A percentile compares a stretch with the other conserved stretches of the same genome.
phyloP scores from a whole-genome alignment of 2,113 vertebrate species.

The Psilopogon haemacephalus region DNA sequence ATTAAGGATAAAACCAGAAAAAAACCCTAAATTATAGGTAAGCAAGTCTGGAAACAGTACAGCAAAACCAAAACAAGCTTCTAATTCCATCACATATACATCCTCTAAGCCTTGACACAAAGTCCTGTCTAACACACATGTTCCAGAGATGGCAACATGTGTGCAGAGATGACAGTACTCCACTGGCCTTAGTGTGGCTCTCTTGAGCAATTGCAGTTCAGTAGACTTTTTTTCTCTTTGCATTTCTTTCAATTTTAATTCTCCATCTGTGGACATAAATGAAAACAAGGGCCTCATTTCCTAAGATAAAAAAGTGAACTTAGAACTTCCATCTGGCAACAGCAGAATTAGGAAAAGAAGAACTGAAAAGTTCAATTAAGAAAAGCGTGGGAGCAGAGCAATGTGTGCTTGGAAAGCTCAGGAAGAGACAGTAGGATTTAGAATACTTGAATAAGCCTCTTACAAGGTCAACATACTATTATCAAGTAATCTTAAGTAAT shows the following conservation, averaged over 20 bases:
- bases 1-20: not conserved
- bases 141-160: not conserved
- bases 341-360: not conserved
- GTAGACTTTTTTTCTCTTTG: not conserved
- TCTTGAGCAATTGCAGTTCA: not conserved
- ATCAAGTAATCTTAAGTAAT: not conserved
- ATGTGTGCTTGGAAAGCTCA: not conserved
- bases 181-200: not conserved
- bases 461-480: not conserved
- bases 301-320: not conserved
- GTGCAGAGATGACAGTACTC: not conserved
- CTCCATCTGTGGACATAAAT: not conserved
- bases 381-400: not conserved
- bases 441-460: conserved; percentile 6
- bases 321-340: not conserved
- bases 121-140: not conserved
- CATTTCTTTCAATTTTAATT: not conserved
- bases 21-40: not conserved
- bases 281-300: not conserved
- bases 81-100: not conserved
- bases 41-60: not conserved
- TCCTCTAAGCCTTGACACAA: not conserved
- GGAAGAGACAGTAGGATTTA: not conserved
- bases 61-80: not conserved
- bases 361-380: not conserved